Conservation (phyloP, 2,888 invertebrate genomes). For the Minunthozetes semirufus region DNA sequence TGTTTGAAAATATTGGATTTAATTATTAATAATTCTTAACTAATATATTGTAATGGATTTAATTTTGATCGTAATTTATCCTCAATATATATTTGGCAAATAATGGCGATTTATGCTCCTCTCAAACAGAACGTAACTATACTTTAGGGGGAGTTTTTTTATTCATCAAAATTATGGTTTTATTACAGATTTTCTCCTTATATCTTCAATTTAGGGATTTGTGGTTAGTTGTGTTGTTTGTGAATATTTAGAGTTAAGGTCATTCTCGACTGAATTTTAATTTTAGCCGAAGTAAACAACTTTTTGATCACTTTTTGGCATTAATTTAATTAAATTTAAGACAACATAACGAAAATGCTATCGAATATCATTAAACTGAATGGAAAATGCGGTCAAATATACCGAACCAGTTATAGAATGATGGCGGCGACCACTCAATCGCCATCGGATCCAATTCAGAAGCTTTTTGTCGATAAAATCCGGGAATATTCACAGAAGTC, state of each 20-base stretch:
- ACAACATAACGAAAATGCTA: background rate
- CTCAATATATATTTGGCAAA: too few relatives aligned
- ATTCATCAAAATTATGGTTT: too few relatives aligned
- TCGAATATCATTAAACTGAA: background rate
- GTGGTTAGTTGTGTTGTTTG: background rate
- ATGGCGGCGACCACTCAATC: conserved; percentile 21
- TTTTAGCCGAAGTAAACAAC: background rate
- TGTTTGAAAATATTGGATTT: too few relatives aligned
- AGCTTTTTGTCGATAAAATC: conserved; percentile 42
- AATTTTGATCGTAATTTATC: too few relatives aligned
- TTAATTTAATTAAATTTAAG: background rate
- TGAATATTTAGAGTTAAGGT: background rate
- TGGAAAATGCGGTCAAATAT: background rate
- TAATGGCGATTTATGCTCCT: too few relatives aligned
- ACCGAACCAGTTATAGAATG: background rate
- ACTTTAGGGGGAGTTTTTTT: too few relatives aligned
- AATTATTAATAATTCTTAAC: too few relatives aligned
- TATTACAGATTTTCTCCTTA: too few relatives aligned
- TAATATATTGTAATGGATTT: too few relatives aligned
- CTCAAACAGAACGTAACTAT: too few relatives aligned
- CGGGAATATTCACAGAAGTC: conserved; percentile 39
- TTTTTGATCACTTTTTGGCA: background rate
- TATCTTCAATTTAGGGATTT: too few relatives aligned
- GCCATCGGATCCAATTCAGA: conserved; percentile 42
- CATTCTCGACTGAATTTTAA: background rate